Conservation (phyloP, 2,888 invertebrate genomes). For the Pammene fasciana region DNA sequence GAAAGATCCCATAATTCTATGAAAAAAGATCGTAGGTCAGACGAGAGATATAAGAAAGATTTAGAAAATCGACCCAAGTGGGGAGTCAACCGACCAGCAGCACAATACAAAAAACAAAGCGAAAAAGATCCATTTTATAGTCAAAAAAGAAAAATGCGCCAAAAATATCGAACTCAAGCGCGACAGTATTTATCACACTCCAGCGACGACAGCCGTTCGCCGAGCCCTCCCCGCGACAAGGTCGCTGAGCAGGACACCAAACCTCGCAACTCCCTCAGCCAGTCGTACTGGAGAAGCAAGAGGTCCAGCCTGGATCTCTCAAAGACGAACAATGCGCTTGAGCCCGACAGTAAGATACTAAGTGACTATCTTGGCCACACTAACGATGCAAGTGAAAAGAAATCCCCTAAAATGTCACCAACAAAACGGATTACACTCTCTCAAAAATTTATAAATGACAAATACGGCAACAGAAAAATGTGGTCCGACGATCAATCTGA, state of each 20-base stretch:
- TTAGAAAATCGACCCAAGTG: slow-evolving; percentile 88
- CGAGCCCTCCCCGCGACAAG: slow-evolving; percentile 76
- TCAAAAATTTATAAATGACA: slow-evolving; percentile 81
- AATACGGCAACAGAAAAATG: slow-evolving; percentile 78
- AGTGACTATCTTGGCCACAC: slow-evolving; percentile 75
- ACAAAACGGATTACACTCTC: slow-evolving; percentile 74
- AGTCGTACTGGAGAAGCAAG: slow-evolving; percentile 80
- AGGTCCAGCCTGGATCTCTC: slow-evolving; percentile 72
- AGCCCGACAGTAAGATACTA: slow-evolving; percentile 65
- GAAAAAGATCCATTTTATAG: slow-evolving; percentile 94
- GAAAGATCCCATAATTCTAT: slow-evolving; percentile 74
- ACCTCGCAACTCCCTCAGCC: slow-evolving; percentile 76
- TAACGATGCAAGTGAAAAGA: slow-evolving; percentile 66
- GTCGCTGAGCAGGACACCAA: slow-evolving; percentile 66
- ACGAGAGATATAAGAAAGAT: slow-evolving; percentile 81
- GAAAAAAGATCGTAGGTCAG: slow-evolving; percentile 82
- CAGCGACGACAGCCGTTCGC: slow-evolving; percentile 85
- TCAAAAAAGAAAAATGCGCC: slow-evolving; percentile 86
- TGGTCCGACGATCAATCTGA: slow-evolving; percentile 75
- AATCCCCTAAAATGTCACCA: slow-evolving; percentile 69
- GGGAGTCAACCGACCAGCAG: slow-evolving; percentile 90
- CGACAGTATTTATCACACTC: slow-evolving; percentile 83
- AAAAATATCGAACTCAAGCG: slow-evolving; percentile 84
- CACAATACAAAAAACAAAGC: slow-evolving; percentile 94
- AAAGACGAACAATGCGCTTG: slow-evolving; percentile 61